Evolutionary conservation across 2,888 invertebrate species (phyloP), one percentile per base, ranked within the genome.

Genomic region (Syrphus vitripennis): DNA sequence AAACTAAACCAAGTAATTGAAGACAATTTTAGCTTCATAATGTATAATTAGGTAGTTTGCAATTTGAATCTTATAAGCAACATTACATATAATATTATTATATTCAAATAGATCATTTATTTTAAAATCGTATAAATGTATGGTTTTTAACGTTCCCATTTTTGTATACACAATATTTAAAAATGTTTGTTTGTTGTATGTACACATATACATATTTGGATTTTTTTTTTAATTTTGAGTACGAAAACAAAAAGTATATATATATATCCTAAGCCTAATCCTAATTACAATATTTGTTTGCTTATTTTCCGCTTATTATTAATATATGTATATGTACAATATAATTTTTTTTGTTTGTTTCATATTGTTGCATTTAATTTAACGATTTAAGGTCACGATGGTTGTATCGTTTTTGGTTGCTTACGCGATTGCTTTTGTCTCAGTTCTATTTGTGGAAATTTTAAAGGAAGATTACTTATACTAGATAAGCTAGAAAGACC

Each of bases 341-440:
- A 55, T 31, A 34, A 40, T 71, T 14, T 45, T 12, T 40, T 42
- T 61, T 34, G 37, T 69, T 16, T 63, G 55, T 40, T 57, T 78
- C 19, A 81, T 55, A 55, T 63, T 71, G 75, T 76, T 76, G 31
- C 53, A 67, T 61, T 72, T 55, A 53, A 74, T 71, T 74, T 77
- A 72, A 86, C 48, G 74, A 78, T 88, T 87, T 87, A 88, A 88
- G 88, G 89, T 89, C 89, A 89, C 88, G 89, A 88, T 78, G 89
- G 89, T 84, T 88, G 82, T 87, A 87, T 88, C 84, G 75, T 78
- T 82, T 90, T 91, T 89, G 90, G 90, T 71, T 90, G 92, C 87
- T 92, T 92, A 63, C 92, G 90, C 77, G 91, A 90, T 89, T 92
- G 92, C 88, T 92, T 92, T 87, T 89, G 88, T 34, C 91, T 90